These are phyloP conservation scores for Bombyx mandarina DNA, from an alignment of 1,140 invertebrate genomes.

Conservation along the genomic window DNA sequence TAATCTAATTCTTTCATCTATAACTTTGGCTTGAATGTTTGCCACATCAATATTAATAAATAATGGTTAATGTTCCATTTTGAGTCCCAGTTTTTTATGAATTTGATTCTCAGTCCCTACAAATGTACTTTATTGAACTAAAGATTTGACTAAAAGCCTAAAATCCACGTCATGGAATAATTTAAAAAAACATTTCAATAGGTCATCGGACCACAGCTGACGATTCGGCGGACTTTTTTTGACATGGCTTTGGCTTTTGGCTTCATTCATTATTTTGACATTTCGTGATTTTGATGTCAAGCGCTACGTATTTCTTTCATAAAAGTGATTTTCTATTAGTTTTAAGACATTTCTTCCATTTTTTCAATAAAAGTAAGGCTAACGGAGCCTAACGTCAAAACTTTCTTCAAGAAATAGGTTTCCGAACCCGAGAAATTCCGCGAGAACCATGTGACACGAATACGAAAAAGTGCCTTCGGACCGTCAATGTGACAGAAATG, in stretches of 20 bases:
- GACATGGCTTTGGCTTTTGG: constrained; percentile 63
- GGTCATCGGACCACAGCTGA: constrained; percentile 29
- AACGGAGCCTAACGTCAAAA: too few species aligned
- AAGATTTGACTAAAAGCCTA: too few species aligned
- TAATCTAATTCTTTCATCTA: too few species aligned
- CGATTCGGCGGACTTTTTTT: constrained; percentile 65
- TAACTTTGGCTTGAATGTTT: too few species aligned
- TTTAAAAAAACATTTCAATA: constrained; percentile 1
- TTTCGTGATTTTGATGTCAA: constrained; percentile 69
- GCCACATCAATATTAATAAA: too few species aligned
- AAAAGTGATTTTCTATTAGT: constrained; percentile 51
- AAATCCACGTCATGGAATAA: too few species aligned
- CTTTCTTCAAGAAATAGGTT: too few species aligned
- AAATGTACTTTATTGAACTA: too few species aligned
- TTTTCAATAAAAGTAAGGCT: constrained; percentile 20
- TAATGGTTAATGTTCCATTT: too few species aligned
- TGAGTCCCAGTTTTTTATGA: too few species aligned
- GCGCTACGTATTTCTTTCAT: constrained; percentile 66
- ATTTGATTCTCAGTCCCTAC: too few species aligned
- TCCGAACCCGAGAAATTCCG: constrained; percentile 38
- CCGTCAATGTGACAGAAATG: constrained; percentile 71
- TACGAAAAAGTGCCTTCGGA: constrained; percentile 69
- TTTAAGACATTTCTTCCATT: constrained; percentile 36
- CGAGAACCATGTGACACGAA: constrained; percentile 70
- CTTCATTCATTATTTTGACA: constrained; percentile 72